A percentile compares a stretch with the other conserved stretches of the same genome.
Evolutionary conservation across 2,113 vertebrate species (phyloP).

Genomic region (Oenanthe melanoleuca): DNA sequence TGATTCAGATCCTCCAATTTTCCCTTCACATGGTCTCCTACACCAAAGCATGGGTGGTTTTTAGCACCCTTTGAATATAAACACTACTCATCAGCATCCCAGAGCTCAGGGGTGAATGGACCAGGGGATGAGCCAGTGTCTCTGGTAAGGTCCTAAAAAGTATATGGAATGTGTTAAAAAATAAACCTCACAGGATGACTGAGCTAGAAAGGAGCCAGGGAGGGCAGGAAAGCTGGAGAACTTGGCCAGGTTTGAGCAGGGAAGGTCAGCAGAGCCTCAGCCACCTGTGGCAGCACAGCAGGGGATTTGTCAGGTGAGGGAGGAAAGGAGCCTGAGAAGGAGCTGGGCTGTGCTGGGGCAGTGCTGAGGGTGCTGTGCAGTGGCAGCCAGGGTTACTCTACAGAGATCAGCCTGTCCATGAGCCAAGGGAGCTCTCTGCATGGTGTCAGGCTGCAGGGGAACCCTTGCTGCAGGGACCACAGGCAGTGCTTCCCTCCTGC

Average conservation of each 20-base stretch:
- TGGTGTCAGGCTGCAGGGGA: constrained; percentile 44
- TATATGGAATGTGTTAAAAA: background rate
- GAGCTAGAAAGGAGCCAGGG: background rate
- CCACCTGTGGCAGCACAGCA: background rate
- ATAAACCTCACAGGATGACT: background rate
- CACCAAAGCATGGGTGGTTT: background rate
- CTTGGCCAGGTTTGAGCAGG: background rate
- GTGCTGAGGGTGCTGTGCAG: background rate
- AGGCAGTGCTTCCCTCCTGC: background rate
- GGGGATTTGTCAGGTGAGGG: background rate
- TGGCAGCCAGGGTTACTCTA: constrained; percentile 42
- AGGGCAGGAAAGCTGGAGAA: background rate
- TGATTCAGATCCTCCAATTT: background rate
- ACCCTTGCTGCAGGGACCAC: background rate
- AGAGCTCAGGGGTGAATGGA: background rate
- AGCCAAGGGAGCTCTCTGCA: constrained; percentile 1
- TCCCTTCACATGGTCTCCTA: background rate
- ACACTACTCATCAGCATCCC: background rate
- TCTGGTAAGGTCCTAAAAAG: background rate
- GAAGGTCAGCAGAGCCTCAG: background rate
- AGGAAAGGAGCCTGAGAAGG: background rate
- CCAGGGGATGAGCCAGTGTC: background rate
- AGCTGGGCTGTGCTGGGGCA: background rate
- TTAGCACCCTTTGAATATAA: background rate
- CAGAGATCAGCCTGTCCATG: background rate